Evolutionary conservation across 2,888 invertebrate species (phyloP).

Genomic region (Drosophila anomalata): DNA sequence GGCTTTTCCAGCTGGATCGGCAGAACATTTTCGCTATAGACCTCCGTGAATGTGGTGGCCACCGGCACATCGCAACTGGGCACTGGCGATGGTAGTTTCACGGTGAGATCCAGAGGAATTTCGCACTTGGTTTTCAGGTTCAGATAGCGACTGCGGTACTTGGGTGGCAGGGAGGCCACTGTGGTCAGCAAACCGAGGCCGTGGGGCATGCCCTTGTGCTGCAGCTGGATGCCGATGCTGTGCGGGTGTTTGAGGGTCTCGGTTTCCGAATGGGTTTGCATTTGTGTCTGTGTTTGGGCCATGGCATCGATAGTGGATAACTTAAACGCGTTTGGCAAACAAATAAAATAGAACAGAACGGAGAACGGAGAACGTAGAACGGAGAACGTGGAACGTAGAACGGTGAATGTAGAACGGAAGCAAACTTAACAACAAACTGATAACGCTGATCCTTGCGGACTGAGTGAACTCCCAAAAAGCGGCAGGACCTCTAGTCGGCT

Average conservation of each 20-base stretch:
- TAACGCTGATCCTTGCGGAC: constrained; percentile 54
- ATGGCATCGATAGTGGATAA: constrained; percentile 65
- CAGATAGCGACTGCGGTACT: constrained; percentile 84
- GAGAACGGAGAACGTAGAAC: constrained; percentile 7
- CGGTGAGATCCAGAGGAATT: constrained; percentile 89
- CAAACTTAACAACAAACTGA: constrained; percentile 76
- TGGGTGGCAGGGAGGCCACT: constrained; percentile 83
- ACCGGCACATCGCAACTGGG: constrained; percentile 72
- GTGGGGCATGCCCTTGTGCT: constrained; percentile 78
- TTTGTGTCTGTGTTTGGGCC: constrained; percentile 35
- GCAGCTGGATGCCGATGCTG: constrained; percentile 77
- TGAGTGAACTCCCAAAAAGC: constrained; percentile 22
- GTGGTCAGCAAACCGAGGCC: constrained; percentile 83
- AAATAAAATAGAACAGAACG: constrained; percentile 46
- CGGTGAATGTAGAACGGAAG: constrained; percentile 27
- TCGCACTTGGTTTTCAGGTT: constrained; percentile 82
- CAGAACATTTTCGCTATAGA: constrained; percentile 63
- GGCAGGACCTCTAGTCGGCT: constrained; percentile 75
- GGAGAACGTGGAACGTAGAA: constrained; percentile 23
- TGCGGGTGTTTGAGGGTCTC: constrained; percentile 57
- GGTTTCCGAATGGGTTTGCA: constrained; percentile 27
- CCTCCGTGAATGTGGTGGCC: constrained; percentile 75
- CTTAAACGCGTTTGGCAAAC: constrained; percentile 61
- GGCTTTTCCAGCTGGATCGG: not conserved
- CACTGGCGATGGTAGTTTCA: constrained; percentile 85